Base-by-base conservation (phyloP, 2,797 vertebrate species). In the Gymnopithys bicolor region DNA sequence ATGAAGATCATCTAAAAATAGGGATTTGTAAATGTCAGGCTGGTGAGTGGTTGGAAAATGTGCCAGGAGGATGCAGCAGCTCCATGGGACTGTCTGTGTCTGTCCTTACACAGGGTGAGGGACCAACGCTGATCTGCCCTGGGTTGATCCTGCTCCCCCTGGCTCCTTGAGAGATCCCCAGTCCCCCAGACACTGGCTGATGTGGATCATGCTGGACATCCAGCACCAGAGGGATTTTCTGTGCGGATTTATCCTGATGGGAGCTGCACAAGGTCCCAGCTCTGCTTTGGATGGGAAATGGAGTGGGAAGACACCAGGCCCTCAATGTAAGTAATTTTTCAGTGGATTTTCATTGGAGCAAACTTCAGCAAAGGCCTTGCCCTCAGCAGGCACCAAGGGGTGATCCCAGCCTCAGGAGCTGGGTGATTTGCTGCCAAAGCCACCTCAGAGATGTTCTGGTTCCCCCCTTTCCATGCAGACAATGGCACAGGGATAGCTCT, bases 1-100 rank as follows among this genome's bases (percentile, higher is more conserved):
- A 64, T 56, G 55, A 66, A 55, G 83, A 71, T 28, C 5, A 30
- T 48, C 93, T 95, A 84, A 95, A 89, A 94, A 89, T 70, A 89
- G 79, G 48, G 39, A 14, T 71, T 55, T n/a, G 90, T 75, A 84
- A 95, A 92, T 91, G 90, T 81, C 92, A 84, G 74, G 14, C 6
- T 52, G 55, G 59, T 0, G 3, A 55, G 62, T 0, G 49, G 18
- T 5, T 18, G 79, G 63, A 43, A n/a, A 49, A 48, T 0, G 6
- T 69, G 84, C 73, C 2, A 60, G 48, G 30, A 66, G 74, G 68
- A n/a, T 1, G 30, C 46, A 33, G 80, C 12, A 11, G 67, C 49
- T 39, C 68, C 1, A 10, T 0, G 0, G 63, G 46, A 9, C 60
- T 19, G 69, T 48, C 60, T 19, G 69, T 48, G 87, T 1, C 55